Conservation (phyloP, 2,888 invertebrate genomes). For the Gonocerus acuteangulatus region DNA sequence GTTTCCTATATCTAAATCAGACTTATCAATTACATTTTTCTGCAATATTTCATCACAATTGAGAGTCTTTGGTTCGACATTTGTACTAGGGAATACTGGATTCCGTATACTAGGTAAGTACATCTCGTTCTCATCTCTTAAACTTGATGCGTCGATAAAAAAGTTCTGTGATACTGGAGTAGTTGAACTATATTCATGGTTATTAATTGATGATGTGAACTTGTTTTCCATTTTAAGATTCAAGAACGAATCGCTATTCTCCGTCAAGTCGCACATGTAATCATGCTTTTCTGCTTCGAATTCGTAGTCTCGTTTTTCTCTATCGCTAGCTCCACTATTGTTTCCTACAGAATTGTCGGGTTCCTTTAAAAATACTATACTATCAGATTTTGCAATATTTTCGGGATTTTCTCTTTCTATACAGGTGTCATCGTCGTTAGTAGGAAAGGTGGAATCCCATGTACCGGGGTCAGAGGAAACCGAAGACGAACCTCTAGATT, state of each 20-base stretch:
- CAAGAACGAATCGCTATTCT: conserved; percentile 5
- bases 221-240: conserved; percentile 12
- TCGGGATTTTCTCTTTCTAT: conserved; percentile 24
- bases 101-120: conserved; percentile 22
- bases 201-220: not conserved
- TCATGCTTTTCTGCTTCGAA: not conserved
- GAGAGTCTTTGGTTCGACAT: conserved; percentile 25
- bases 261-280: conserved; percentile 8
- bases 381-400: conserved; percentile 16
- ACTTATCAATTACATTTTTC: conserved; percentile 28
- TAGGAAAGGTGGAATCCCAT: conserved; percentile 57
- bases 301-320: not conserved
- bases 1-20: conserved; percentile 30
- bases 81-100: conserved; percentile 16
- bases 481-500: conserved; percentile 47
- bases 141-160: conserved; percentile 69
- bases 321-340: not conserved
- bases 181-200: conserved; percentile 5
- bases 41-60: conserved; percentile 13
- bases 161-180: conserved; percentile 49
- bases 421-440: conserved; percentile 21
- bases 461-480: conserved; percentile 58
- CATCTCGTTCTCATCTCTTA: conserved; percentile 60
- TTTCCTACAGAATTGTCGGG: not conserved
- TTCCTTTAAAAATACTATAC: conserved; percentile 11